Base-by-base conservation (phyloP, 1,140 invertebrate species). In the Apis laboriosa region DNA sequence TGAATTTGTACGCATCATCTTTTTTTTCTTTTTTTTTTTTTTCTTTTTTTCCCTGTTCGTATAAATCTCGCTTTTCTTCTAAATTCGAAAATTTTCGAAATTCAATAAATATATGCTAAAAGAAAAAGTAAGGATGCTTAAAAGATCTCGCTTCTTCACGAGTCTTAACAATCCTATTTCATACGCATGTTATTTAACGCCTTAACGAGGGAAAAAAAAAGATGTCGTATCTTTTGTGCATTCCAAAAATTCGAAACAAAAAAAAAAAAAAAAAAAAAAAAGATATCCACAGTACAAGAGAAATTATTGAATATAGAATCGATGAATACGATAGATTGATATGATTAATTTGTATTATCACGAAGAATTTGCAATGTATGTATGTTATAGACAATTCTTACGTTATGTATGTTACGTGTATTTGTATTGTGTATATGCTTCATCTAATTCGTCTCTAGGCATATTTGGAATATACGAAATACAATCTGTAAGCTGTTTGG, bases 401-500 rank as follows among this genome's bases (percentile, higher is more conserved):
- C 19, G 1, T 61, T 34, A 8, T 61, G 58, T 49, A 51, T 19
- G 53, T 34, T 19, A n/a, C 5, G 19, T 63, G 24, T 51, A 13
- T 55, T 28, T 58, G 7, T 63, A 9, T 75, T 28, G 28, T 49
- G 5, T 64, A 51, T 21, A 64, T 55, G 73, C 24, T 58, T 70
- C 34, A 34, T 34, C 34, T 34, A 34, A 34, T 34, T 34, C 34
- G 9, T 77, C 67, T 83, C 81, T 83, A 83, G 21, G 28, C 56
- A 56, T 64, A 60, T n/a, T 83, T 61, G 68, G 71, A 77, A 77
- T 77, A 77, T 24, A 71, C n/a, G 81, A 71, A 78, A 63, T 78
- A 71, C 64, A 55, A 24, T 75, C 67, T 77, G 64, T 55, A 73
- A 81, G 56, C 78, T 72, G 83, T 70, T 73, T 81, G 53, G 58